Evolutionary conservation across 2,888 invertebrate genomes (phyloP).

Genomic region (Hemaris fuciformis): DNA sequence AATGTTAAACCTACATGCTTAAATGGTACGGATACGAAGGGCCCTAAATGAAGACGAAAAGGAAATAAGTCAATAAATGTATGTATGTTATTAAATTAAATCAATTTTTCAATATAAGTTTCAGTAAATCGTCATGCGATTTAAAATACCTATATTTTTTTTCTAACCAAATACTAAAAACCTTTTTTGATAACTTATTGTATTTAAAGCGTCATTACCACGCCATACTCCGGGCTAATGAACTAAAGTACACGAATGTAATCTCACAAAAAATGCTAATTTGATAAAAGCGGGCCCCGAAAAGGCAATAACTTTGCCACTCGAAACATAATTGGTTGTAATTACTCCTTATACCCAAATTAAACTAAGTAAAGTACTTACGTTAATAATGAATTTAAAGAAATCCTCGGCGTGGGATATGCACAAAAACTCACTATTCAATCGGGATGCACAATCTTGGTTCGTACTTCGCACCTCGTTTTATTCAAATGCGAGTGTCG

Average conservation of each 20-base stretch:
- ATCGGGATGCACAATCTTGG: not conserved
- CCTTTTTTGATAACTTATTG: not conserved
- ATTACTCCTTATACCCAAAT: not conserved
- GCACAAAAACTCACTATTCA: not conserved
- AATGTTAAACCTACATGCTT: too few species aligned
- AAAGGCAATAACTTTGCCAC: not conserved
- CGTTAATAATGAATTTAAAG: not conserved
- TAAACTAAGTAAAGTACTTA: not conserved
- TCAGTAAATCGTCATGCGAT: not conserved
- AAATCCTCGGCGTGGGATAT: not conserved
- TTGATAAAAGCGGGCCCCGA: not conserved
- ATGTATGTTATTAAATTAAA: too few species aligned
- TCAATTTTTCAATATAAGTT: too few species aligned
- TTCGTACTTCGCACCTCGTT: slow-evolving; percentile 4
- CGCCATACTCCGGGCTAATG: not conserved
- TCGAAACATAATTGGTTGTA: not conserved
- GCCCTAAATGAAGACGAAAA: too few species aligned
- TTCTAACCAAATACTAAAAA: not conserved
- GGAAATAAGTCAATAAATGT: too few species aligned
- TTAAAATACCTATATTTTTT: not conserved
- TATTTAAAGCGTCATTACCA: not conserved
- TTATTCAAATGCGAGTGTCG: not conserved
- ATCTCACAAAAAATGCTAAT: not conserved
- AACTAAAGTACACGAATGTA: not conserved
- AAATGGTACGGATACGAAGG: too few species aligned